phyloP scores from a whole-genome alignment of 2,113 vertebrate genomes.

The Tamias sibiricus region DNA sequence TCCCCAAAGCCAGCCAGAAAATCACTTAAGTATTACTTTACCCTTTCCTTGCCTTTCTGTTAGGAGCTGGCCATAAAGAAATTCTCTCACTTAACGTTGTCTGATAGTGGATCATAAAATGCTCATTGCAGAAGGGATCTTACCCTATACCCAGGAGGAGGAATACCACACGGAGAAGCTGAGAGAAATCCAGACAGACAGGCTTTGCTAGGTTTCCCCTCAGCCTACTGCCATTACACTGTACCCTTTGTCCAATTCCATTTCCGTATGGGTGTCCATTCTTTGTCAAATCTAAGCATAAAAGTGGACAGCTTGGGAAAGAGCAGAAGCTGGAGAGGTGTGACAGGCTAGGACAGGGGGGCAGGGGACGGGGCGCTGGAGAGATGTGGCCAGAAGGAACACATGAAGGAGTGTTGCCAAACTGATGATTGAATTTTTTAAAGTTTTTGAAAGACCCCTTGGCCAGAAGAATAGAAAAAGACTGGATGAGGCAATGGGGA shows the following conservation, averaged over 20 bases:
- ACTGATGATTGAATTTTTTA: not conserved
- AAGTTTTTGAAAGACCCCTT: not conserved
- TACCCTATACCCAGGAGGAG: not conserved
- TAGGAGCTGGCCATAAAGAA: not conserved
- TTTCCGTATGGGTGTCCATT: not conserved
- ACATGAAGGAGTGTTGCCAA: not conserved
- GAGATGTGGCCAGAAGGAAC: not conserved
- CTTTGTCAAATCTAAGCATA: not conserved
- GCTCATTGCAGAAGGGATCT: not conserved
- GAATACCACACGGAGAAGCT: not conserved
- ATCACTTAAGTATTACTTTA: not conserved
- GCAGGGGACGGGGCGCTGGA: not conserved
- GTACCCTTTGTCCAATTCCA: not conserved
- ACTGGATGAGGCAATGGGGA: not conserved
- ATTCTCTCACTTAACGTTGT: not conserved
- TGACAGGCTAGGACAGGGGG: not conserved
- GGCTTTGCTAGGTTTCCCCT: not conserved
- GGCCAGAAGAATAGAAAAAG: not conserved
- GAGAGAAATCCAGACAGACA: not conserved
- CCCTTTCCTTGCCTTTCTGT: not conserved
- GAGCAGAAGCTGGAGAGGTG: not conserved
- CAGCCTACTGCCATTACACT: not conserved
- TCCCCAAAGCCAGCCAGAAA: not conserved
- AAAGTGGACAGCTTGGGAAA: not conserved
- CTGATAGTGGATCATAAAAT: not conserved